Conservation (phyloP, 2,888 invertebrate genomes). For the Torymus tubicola region DNA sequence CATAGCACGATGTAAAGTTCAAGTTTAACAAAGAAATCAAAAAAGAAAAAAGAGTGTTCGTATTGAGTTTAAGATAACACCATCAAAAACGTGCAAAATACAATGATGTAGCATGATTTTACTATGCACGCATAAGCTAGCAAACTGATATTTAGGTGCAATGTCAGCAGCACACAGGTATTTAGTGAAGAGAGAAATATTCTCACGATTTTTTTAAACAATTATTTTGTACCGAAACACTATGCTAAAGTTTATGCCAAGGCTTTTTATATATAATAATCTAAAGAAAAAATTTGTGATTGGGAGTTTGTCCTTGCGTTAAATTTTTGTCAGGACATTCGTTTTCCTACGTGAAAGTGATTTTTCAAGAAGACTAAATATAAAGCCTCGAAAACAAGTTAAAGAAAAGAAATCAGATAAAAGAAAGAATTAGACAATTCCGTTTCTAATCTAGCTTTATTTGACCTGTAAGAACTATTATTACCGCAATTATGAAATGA, state of each 20-base stretch:
- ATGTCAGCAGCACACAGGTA: constrained; percentile 13
- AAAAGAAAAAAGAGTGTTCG: constrained; percentile 8
- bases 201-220: constrained; percentile 31
- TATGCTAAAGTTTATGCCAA: constrained; percentile 40
- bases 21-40: constrained; percentile 24
- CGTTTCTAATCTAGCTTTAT: constrained; percentile 45
- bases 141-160: constrained; percentile 25
- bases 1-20: constrained; percentile 18
- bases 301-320: constrained; percentile 43
- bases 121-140: background rate
- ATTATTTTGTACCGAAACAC: constrained; percentile 47
- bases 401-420: constrained; percentile 4
- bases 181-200: constrained; percentile 16
- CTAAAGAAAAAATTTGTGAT: constrained; percentile 42
- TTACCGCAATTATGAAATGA: constrained; percentile 28
- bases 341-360: constrained; percentile 49
- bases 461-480: constrained; percentile 13
- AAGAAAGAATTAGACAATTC: constrained; percentile 20
- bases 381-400: constrained; percentile 26
- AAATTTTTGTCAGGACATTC: constrained; percentile 34
- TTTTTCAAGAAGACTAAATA: constrained; percentile 46
- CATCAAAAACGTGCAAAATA: constrained; percentile 13
- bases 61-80: constrained; percentile 28
- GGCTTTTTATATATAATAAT: constrained; percentile 48
- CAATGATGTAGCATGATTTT: constrained; percentile 25